A percentile compares a stretch with the other conserved stretches of the same genome.
phyloP scores from a whole-genome alignment of 1,140 invertebrate species.

The Zelostemma sp. region DNA sequence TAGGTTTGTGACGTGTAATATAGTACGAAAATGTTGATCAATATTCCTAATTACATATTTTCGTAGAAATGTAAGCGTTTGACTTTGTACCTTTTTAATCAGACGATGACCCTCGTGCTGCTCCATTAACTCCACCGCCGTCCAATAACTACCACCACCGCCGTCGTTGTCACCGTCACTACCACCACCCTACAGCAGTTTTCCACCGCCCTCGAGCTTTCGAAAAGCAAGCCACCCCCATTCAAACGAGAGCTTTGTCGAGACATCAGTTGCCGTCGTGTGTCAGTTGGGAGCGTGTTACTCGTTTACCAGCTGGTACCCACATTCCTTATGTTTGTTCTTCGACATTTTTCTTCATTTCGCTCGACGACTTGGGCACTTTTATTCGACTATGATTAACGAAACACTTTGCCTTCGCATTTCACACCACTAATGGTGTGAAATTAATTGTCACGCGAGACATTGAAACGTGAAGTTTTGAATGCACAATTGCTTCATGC shows the following conservation, averaged over 20 bases:
- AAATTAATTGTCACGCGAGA: no score
- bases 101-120: no score
- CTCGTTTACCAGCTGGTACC: constrained; percentile 8
- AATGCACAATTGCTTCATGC: constrained; percentile 2
- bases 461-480: no score
- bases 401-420: no score
- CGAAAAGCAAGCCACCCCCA: constrained; percentile 43
- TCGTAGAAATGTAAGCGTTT: no score
- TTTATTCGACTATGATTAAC: background rate
- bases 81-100: no score
- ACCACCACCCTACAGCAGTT: constrained; percentile 31
- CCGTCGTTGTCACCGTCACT: no score
- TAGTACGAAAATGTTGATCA: no score
- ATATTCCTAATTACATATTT: no score
- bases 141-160: constrained; percentile 4
- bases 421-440: no score
- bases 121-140: background rate
- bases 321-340: no score
- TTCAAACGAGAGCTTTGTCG: constrained; percentile 39
- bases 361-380: background rate
- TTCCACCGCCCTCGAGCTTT: constrained; percentile 44
- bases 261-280: constrained; percentile 46
- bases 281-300: constrained; percentile 25
- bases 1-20: no score
- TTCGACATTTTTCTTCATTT: background rate